Percentiles rank a stretch among this genome's conserved stretches.
These are phyloP conservation scores for Augochlorella aurata DNA, from an alignment of 2,888 invertebrate species.

Conservation along the genomic window DNA sequence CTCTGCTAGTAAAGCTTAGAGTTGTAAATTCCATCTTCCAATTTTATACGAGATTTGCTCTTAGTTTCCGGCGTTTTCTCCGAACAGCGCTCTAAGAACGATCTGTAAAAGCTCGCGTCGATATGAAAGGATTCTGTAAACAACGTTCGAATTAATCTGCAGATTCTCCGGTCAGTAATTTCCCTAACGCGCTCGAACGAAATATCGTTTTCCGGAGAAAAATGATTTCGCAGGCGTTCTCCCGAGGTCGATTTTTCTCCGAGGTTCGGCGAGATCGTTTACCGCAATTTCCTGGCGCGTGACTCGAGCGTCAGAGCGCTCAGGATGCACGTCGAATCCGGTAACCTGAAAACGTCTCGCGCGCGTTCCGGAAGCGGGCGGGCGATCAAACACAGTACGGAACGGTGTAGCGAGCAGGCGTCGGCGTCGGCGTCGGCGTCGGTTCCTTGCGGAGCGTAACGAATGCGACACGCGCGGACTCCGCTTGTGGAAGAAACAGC, in stretches of 20 bases:
- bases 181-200: background rate
- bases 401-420: background rate
- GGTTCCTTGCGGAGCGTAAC: background rate
- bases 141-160: no score
- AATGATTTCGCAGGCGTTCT: background rate
- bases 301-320: background rate
- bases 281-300: slow-evolving; percentile 48
- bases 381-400: slow-evolving; percentile 5
- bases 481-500: background rate
- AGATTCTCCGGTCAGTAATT: no score
- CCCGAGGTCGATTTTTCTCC: background rate
- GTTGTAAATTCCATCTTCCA: no score
- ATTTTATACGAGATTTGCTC: no score
- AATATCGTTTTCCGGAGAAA: background rate
- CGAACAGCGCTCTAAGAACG: no score
- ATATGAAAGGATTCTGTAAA: no score
- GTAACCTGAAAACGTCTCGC: slow-evolving; percentile 46
- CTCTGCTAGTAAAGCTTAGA: no score
- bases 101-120: no score
- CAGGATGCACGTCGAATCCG: slow-evolving; percentile 40
- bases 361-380: background rate
- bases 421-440: no score
- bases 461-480: background rate
- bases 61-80: no score
- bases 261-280: slow-evolving; percentile 12